Percentiles rank a stretch among this genome's conserved stretches.
Evolutionary conservation across 2,113 vertebrate genomes (phyloP).

Genomic region (Cebidichthys violaceus): DNA sequence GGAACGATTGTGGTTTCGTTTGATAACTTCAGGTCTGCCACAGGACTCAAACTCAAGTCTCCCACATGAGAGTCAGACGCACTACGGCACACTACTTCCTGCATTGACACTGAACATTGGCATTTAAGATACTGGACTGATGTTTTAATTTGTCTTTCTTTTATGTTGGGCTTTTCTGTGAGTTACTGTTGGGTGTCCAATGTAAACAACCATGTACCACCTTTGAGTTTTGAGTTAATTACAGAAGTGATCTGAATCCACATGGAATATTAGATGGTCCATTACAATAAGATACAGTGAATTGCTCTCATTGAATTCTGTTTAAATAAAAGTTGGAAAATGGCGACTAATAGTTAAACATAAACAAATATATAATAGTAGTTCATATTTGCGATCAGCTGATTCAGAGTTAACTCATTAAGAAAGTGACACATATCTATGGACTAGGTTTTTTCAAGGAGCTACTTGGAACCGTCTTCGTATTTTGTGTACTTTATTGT

Average conservation of each 20-base stretch:
- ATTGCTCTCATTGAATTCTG: not conserved
- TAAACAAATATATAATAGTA: not conserved
- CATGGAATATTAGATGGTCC: not conserved
- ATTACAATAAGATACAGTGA: not conserved
- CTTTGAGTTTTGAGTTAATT: constrained; percentile 11
- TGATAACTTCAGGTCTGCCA: not conserved
- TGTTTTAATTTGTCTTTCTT: not conserved
- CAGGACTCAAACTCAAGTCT: not conserved
- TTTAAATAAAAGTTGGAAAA: not conserved
- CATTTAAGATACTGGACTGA: not conserved
- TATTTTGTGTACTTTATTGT: not conserved
- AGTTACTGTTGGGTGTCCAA: not conserved
- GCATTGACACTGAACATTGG: not conserved
- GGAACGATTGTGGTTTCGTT: not conserved
- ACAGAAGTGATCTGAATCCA: not conserved
- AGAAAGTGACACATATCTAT: not conserved
- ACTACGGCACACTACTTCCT: not conserved
- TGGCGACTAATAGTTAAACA: not conserved
- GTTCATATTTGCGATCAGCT: not conserved
- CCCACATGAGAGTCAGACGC: not conserved
- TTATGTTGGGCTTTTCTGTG: not conserved
- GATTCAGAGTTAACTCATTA: not conserved
- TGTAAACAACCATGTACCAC: not conserved
- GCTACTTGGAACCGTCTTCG: not conserved
- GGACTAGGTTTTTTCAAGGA: not conserved